A percentile compares a stretch with the other conserved stretches of the same genome.
phyloP scores from a whole-genome alignment of 2,888 invertebrate genomes.

The Sinhomidia bicolor region DNA sequence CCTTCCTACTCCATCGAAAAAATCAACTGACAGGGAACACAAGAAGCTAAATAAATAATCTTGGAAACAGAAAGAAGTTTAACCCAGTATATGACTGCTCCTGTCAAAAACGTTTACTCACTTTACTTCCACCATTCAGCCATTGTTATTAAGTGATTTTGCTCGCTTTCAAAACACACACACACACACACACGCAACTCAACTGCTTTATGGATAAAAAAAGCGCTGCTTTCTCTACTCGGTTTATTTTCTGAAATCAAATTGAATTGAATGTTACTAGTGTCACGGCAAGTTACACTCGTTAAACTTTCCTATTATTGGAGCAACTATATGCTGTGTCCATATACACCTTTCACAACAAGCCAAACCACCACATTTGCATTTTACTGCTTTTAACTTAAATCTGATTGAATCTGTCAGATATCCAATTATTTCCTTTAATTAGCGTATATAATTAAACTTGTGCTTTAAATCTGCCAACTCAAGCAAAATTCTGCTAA shows the following conservation, averaged over 20 bases:
- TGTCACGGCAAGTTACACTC: no score
- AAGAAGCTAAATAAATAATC: conserved; percentile 26
- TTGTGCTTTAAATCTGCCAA: conserved; percentile 1
- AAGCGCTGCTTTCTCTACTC: background rate
- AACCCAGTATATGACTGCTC: conserved; percentile 31
- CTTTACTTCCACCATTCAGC: conserved; percentile 4
- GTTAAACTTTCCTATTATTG: no score
- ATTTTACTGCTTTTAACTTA: no score
- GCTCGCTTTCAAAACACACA: background rate
- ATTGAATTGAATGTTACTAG: no score
- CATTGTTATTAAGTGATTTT: conserved; percentile 51
- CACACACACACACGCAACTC: background rate
- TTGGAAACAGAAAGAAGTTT: conserved; percentile 1
- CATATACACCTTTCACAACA: no score
- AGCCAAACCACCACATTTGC: no score
- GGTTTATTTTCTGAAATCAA: no score
- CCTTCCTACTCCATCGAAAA: conserved; percentile 9
- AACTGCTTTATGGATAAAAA: background rate
- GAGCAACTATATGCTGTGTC: no score
- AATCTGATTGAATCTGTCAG: background rate
- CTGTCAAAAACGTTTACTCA: conserved; percentile 43
- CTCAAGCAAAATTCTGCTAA: background rate
- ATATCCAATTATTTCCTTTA: conserved; percentile 13
- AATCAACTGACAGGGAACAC: conserved; percentile 50
- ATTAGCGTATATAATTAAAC: conserved; percentile 6